These are phyloP conservation scores for Andrena minutula DNA, from an alignment of 2,888 invertebrate genomes.

Conservation along the genomic window DNA sequence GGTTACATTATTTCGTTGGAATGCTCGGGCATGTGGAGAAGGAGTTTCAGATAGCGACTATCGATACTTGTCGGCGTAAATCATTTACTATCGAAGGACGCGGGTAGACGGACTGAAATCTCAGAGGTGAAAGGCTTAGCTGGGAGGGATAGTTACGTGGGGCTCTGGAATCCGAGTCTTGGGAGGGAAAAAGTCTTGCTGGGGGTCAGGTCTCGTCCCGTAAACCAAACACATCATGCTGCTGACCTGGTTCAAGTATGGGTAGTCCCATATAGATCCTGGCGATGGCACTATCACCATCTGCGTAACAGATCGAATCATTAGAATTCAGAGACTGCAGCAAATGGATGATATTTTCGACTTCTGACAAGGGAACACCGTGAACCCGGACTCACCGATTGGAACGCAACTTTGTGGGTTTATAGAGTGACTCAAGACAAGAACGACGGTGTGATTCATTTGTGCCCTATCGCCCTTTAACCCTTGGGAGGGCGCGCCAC, in stretches of 20 bases:
- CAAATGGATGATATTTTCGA: too few relatives aligned
- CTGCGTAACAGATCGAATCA: conserved; percentile 51
- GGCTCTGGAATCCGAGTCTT: conserved; percentile 69
- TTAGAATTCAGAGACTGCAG: not conserved
- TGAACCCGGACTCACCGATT: too few relatives aligned
- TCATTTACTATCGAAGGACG: not conserved
- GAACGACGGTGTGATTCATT: too few relatives aligned
- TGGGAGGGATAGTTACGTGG: conserved; percentile 53
- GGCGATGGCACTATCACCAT: conserved; percentile 70
- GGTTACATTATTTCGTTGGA: not conserved
- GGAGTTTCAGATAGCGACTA: not conserved
- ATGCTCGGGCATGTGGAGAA: not conserved
- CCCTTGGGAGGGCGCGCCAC: too few relatives aligned
- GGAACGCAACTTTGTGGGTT: too few relatives aligned
- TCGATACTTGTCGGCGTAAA: not conserved
- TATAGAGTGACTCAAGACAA: too few relatives aligned
- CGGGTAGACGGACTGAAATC: conserved; percentile 19
- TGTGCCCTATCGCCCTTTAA: too few relatives aligned
- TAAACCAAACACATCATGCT: conserved; percentile 64
- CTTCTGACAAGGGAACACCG: too few relatives aligned
- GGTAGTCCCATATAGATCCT: conserved; percentile 74
- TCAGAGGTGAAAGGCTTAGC: conserved; percentile 50
- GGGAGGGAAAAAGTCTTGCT: conserved; percentile 66
- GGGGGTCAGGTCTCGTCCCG: conserved; percentile 63
- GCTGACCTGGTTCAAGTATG: conserved; percentile 64